Conservation (phyloP, 2,113 vertebrate genomes). For the Sturnus vulgaris region DNA sequence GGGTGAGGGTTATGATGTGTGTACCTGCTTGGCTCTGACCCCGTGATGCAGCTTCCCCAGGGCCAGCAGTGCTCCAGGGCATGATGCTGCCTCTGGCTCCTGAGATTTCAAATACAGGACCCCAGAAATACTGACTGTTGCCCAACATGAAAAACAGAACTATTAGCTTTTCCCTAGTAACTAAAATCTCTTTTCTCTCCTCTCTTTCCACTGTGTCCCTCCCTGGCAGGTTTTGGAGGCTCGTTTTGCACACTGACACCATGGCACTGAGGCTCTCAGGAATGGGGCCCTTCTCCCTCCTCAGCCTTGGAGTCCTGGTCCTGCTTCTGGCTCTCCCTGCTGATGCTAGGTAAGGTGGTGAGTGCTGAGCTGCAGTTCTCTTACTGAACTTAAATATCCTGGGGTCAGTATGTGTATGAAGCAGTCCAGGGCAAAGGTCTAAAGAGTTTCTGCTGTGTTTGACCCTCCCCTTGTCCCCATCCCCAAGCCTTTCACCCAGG, state of each 20-base stretch:
- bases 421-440: not conserved
- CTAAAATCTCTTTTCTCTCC: not conserved
- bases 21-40: not conserved
- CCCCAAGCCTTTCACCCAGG: not conserved
- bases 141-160: not conserved
- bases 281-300: not conserved
- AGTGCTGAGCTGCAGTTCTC: conserved; percentile 3
- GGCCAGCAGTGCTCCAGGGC: not conserved
- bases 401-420: accelerated
- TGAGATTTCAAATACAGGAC: not conserved
- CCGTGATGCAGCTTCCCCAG: accelerated
- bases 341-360: conserved; percentile 69
- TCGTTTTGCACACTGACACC: not conserved
- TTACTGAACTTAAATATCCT: not conserved
- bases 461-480: not conserved
- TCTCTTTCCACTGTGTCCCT: not conserved
- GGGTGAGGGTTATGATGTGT: not conserved
- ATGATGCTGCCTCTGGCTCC: not conserved
- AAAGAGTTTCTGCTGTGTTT: not conserved
- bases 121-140: not conserved
- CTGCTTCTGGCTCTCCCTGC: conserved; percentile 51
- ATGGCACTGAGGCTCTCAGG: conserved; percentile 45
- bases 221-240: conserved; percentile 33
- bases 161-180: not conserved
- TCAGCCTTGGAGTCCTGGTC: conserved; percentile 55